These are phyloP conservation scores for Oscarella lobularis DNA, from an alignment of 37 sponge, comb jelly and placozoan genomes.

Conservation along the genomic window DNA sequence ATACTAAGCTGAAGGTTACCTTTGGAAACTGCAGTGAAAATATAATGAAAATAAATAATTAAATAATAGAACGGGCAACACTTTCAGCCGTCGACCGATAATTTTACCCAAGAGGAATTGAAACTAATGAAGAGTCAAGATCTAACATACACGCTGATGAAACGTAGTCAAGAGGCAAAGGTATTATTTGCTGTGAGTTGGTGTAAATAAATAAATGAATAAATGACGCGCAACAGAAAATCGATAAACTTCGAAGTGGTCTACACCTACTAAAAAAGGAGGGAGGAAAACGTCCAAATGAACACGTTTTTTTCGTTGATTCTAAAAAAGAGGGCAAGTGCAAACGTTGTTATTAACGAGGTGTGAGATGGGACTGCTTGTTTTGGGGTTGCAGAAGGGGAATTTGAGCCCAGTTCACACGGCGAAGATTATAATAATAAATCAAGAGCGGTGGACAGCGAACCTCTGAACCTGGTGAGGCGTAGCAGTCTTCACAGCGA, in stretches of 20 bases:
- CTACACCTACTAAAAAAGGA: constrained; percentile 29
- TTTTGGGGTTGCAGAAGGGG: no score
- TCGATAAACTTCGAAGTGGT: constrained; percentile 28
- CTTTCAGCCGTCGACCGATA: constrained; percentile 22
- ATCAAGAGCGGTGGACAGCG: no score
- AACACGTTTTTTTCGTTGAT: constrained; percentile 56
- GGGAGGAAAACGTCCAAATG: constrained; percentile 13
- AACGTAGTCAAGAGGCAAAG: constrained; percentile 46
- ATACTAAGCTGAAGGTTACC: constrained; percentile 33
- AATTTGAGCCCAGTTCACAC: no score
- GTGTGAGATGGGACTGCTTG: no score
- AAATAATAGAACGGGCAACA: constrained; percentile 45
- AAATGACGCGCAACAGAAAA: constrained; percentile 22
- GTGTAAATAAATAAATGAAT: not conserved
- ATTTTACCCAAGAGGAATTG: constrained; percentile 42
- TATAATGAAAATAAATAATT: not conserved
- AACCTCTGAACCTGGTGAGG: no score
- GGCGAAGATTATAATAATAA: no score
- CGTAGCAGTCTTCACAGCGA: no score
- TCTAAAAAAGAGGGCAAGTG: constrained; percentile 14
- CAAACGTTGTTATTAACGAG: no score
- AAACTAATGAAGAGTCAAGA: constrained; percentile 80
- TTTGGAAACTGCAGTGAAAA: not conserved
- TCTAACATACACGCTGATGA: constrained; percentile 68
- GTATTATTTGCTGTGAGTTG: constrained; percentile 10